Base-by-base conservation (phyloP, 2,888 invertebrate species). In the Aelia acuminata region DNA sequence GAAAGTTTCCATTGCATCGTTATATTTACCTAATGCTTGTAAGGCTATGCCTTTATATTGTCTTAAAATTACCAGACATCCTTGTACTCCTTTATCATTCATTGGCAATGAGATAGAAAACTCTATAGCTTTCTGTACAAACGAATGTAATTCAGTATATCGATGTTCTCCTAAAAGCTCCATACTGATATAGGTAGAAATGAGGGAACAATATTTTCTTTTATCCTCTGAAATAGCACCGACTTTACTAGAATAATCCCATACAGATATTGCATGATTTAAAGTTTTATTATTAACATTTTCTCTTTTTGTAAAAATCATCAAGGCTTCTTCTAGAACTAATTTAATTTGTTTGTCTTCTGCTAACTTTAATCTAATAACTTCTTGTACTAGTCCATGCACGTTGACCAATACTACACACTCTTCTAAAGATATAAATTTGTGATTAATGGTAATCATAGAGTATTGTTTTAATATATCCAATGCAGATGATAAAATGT, bases 401-500 rank as follows among this genome's bases (percentile, higher is more conserved):
- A 89, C 70, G 57, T 85, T 85, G 20, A 88, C 15, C 26, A 57
- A 10, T 57, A 57, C 22, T 15, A 26, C 50, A 15, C 49, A 31
- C 39, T 84, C 15, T 50, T 88, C 88, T 20, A 87, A 22, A 57
- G 57, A 47, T 31, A 49, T 31, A 15, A 49, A n/a, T 49, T 80
- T 70, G 49, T 26, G 47, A 35, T 53, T 20, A 50, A 31, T 85
- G 22, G 20, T 88, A 50, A 88, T 53, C 85, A 89, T 84, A 20
- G 89, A 89, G 31, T 89, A 88, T n/a, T 89, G 89, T n/a, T 88
- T 70, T 13, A 89, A 48, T n/a, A 89, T 57, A 31, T 89, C 63
- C 22, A 88, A 49, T 15, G 88, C 85, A 26, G 35, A 48, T 22
- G 84, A 63, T 43, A 88, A 80, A 22, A 11, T 20, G 22, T 88